Evolutionary conservation across 2,888 invertebrate species (phyloP), one percentile per base, ranked within the genome.

Genomic region (Zonitis immaculata): DNA sequence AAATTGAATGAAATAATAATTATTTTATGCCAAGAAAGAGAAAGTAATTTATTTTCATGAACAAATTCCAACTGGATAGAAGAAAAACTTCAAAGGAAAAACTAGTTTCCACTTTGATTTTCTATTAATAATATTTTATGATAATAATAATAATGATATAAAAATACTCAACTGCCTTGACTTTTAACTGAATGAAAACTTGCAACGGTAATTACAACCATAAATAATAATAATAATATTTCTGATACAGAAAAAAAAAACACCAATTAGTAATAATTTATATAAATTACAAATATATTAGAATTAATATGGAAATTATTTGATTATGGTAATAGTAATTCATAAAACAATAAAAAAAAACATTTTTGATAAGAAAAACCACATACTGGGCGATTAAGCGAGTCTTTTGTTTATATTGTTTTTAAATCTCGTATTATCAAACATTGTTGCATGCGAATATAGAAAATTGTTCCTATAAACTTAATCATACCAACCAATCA

Each of bases 131-230:
- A 58, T 52, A 56, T 49, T 45, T 50, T 56, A 35, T 16, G 16
- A 35, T 16, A 14, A 35, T 35, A 14, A 14, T 32, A 32, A 32
- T 44, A 51, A 60, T 52, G 51, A 44, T 39, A 50, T 53, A 35
- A 16, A 54, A 56, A 57, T 58, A 54, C 56, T 18, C 51, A 57
- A 52, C 58, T 53, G 47, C 61, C 61, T 61, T 61, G 61, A 61
- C 61, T 61, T 61, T 59, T 61, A 61, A 52, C 56, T 52, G 51
- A 61, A 57, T 59, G 56, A 61, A 55, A 61, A 59, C 56, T 56
- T 54, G 56, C 51, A 57, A 51, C 27, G 25, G 27, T 49, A 47
- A 57, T 57, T 59, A 51, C 22, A 48, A 39, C 44, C 54, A 56
- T 53, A 53, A 59, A 49, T 56, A 51, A 50, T n/a, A n/a, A n/a